These are phyloP conservation scores for Calephelis virginiensis DNA, from an alignment of 1,140 invertebrate genomes.

Conservation along the genomic window DNA sequence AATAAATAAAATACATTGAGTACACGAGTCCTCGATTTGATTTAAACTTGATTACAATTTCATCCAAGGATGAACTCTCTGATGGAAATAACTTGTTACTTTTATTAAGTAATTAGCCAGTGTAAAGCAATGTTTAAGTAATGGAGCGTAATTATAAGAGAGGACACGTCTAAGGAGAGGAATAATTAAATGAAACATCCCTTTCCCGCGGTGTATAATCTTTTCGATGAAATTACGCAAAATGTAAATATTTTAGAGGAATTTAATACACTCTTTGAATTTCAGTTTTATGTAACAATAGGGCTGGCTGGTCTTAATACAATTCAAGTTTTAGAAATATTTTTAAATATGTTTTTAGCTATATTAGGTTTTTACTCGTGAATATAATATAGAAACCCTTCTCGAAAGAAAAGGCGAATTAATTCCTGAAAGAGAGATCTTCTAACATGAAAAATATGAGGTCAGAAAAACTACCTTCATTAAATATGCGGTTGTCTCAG, in stretches of 20 bases:
- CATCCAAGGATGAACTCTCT: constrained; percentile 58
- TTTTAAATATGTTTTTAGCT: too few relatives aligned
- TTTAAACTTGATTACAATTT: constrained; percentile 65
- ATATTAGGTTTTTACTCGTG: too few relatives aligned
- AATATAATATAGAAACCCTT: too few relatives aligned
- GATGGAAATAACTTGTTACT: constrained; percentile 75
- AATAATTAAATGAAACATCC: constrained; percentile 78
- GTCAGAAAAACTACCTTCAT: too few relatives aligned
- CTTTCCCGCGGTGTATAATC: constrained; percentile 69
- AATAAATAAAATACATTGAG: too few relatives aligned
- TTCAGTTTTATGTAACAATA: neutral
- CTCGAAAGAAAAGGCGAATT: too few relatives aligned
- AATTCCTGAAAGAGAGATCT: too few relatives aligned
- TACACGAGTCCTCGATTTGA: constrained; percentile 40
- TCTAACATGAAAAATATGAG: too few relatives aligned
- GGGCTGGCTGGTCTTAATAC: too few relatives aligned
- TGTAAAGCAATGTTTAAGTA: constrained; percentile 76
- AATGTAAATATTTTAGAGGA: constrained; percentile 56
- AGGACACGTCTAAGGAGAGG: constrained; percentile 71
- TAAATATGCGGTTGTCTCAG: too few relatives aligned
- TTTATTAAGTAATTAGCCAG: constrained; percentile 76
- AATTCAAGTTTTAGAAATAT: too few relatives aligned
- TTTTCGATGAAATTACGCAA: constrained; percentile 68
- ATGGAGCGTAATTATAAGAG: constrained; percentile 75
- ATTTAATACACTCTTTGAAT: constrained; percentile 37